Conservation (phyloP, 2,113 vertebrate species). For the Empidonax alnorum region DNA sequence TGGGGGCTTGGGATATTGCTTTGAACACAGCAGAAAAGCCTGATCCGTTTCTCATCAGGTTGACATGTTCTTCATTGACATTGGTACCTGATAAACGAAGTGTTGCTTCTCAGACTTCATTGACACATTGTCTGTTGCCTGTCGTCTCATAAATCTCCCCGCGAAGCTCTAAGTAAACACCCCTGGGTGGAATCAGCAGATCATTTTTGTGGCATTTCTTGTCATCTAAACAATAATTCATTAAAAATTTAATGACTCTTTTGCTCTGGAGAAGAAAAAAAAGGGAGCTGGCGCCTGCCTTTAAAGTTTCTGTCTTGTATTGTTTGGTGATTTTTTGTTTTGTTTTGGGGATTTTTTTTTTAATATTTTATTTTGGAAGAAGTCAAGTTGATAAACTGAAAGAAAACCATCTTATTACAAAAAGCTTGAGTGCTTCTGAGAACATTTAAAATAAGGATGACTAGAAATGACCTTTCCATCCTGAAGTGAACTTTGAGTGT, state of each 20-base stretch:
- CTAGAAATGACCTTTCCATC: slow-evolving; percentile 68
- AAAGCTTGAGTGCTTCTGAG: slow-evolving; percentile 55
- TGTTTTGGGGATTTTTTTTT: background rate
- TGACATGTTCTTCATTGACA: background rate
- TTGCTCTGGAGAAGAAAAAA: background rate
- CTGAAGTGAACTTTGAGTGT: slow-evolving; percentile 44
- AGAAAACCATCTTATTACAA: slow-evolving; percentile 14
- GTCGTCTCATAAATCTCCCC: background rate
- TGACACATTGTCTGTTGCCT: background rate
- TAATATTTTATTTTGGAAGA: slow-evolving; percentile 28
- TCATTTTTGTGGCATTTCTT: slow-evolving; percentile 55
- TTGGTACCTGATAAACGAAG: background rate
- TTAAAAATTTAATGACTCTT: slow-evolving; percentile 54
- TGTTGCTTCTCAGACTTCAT: background rate
- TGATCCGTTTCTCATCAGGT: background rate
- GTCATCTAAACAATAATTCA: slow-evolving; percentile 54
- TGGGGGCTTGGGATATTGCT: background rate
- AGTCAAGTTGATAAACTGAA: slow-evolving; percentile 34
- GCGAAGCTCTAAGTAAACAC: slow-evolving; percentile 15
- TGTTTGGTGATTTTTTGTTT: slow-evolving; percentile 13
- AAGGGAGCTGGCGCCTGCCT: slow-evolving; percentile 3
- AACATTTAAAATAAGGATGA: slow-evolving; percentile 60
- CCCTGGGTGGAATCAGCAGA: slow-evolving; percentile 22
- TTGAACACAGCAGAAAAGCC: background rate
- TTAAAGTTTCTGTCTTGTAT: slow-evolving; percentile 16